Evolutionary conservation across 2,888 invertebrate genomes (phyloP).

Genomic region (Chloroclysta siterata): DNA sequence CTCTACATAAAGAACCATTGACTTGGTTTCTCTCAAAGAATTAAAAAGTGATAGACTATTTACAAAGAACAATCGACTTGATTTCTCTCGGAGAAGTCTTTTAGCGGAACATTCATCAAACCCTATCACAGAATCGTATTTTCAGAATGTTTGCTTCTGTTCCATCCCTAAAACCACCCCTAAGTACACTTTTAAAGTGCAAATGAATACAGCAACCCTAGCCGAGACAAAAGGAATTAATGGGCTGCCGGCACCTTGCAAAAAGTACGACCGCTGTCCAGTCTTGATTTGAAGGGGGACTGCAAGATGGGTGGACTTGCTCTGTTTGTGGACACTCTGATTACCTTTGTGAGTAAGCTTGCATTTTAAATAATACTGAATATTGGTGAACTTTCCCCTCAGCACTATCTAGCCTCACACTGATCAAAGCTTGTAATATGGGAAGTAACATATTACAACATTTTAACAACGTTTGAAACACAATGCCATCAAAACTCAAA

Average conservation of each 20-base stretch:
- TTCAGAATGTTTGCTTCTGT: neutral
- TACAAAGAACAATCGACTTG: no score
- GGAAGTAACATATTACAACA: no score
- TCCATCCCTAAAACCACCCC: constrained; percentile 10
- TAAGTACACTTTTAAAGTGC: constrained; percentile 24
- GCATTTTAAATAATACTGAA: neutral
- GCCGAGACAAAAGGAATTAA: constrained; percentile 57
- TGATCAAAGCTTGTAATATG: no score
- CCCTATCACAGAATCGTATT: neutral
- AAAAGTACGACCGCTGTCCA: constrained; percentile 32
- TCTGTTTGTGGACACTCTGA: constrained; percentile 25
- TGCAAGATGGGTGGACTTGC: constrained; percentile 28
- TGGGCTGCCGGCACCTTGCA: constrained; percentile 47
- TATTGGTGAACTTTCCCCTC: no score
- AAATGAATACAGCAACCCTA: constrained; percentile 30
- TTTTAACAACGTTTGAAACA: no score
- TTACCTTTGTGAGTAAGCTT: constrained; percentile 5
- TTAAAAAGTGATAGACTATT: no score
- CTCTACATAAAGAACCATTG: no score
- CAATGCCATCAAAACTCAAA: no score
- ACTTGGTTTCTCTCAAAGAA: no score
- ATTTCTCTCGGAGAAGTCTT: no score
- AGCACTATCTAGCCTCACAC: no score
- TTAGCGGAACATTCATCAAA: neutral
- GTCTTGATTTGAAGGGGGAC: constrained; percentile 50